Conservation (phyloP, 2,888 invertebrate genomes). For the Liposcelis brunnea region DNA sequence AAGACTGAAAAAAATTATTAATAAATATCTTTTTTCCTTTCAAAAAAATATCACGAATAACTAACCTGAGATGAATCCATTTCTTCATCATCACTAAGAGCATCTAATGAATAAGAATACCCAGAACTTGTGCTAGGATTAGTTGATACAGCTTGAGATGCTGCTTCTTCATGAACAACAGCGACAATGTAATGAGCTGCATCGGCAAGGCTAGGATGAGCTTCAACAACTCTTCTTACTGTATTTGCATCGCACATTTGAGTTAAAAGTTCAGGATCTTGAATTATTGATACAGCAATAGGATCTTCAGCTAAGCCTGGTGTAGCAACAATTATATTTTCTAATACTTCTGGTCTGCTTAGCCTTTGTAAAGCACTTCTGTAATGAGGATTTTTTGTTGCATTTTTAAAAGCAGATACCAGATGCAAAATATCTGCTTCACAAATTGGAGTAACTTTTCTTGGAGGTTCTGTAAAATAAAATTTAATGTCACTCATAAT, state of each 20-base stretch:
- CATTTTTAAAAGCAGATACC: conserved; percentile 41
- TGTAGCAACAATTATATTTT: conserved; percentile 50
- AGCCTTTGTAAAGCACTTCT: conserved; percentile 39
- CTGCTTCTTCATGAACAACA: conserved; percentile 30
- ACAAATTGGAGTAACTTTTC: conserved; percentile 31
- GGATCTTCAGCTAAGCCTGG: conserved; percentile 54
- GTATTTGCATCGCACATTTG: conserved; percentile 50
- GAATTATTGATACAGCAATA: conserved; percentile 53
- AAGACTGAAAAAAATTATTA: conserved; percentile 23
- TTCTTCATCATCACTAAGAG: conserved; percentile 36
- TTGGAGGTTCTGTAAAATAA: conserved; percentile 20
- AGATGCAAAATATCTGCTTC: conserved; percentile 43
- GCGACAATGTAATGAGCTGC: conserved; percentile 49
- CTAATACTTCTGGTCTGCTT: conserved; percentile 33
- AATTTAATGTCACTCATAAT: background rate
- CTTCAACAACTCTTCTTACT: conserved; percentile 44
- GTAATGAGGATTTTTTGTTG: conserved; percentile 41
- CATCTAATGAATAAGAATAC: conserved; percentile 34
- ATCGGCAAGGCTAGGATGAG: conserved; percentile 51
- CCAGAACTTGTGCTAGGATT: conserved; percentile 23
- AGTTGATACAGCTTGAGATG: conserved; percentile 19
- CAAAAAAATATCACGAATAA: too few species aligned
- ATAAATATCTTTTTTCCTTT: background rate
- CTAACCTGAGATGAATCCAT: conserved; percentile 29
- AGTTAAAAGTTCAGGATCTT: conserved; percentile 57